Percentiles rank a stretch among this genome's conserved stretches.
Evolutionary conservation across 2,113 vertebrate genomes (phyloP).

Genomic region (Elanoides forficatus): DNA sequence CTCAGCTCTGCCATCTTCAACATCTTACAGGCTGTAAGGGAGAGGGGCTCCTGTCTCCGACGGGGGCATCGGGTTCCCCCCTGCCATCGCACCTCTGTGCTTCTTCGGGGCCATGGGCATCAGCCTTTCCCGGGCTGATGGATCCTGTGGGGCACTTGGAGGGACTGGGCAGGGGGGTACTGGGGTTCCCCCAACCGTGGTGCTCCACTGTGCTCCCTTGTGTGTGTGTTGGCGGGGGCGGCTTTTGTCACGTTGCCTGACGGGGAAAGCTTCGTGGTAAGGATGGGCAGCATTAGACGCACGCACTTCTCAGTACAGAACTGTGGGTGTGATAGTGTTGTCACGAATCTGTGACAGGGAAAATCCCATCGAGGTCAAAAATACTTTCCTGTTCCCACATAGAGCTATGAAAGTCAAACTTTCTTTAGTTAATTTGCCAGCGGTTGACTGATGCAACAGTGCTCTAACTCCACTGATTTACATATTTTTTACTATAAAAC

Average conservation of each 20-base stretch:
- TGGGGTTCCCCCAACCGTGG: rapidly evolving
- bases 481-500: not conserved
- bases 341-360: not conserved
- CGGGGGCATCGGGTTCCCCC: not conserved
- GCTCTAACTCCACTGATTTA: not conserved
- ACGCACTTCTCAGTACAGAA: not conserved
- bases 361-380: not conserved
- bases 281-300: not conserved
- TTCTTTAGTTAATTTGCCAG: not conserved
- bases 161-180: not conserved
- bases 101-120: not conserved
- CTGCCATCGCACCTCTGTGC: not conserved
- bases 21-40: not conserved
- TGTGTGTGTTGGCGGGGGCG: not conserved
- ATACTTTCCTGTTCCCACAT: not conserved
- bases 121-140: not conserved
- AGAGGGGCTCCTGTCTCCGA: not conserved
- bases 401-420: not conserved
- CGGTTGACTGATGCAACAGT: not conserved
- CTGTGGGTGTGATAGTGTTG: not conserved
- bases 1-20: not conserved
- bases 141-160: not conserved
- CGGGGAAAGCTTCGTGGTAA: not conserved
- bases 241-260: not conserved
- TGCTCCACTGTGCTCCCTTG: not conserved